Conservation (phyloP, 2,888 invertebrate genomes). For the Erebia palarica region DNA sequence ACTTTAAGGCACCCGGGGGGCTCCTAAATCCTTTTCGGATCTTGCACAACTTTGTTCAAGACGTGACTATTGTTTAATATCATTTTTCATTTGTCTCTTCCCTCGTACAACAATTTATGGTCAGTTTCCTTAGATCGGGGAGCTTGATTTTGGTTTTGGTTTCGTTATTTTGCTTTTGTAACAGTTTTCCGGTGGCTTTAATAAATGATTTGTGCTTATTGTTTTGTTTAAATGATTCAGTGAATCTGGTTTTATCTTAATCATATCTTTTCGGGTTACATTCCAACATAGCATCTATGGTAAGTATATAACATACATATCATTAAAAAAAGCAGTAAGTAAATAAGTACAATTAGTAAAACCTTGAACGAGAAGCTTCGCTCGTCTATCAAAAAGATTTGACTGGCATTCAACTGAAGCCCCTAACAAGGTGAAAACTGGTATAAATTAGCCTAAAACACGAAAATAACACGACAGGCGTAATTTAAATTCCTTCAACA, state of each 20-base stretch:
- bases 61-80: constrained; percentile 32
- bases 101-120: constrained; percentile 21
- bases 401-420: constrained; percentile 13
- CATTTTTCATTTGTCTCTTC: constrained; percentile 26
- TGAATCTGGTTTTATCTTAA: not conserved
- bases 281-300: no score
- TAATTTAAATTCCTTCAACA: constrained; percentile 24
- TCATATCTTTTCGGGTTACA: no score
- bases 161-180: constrained; percentile 12
- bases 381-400: constrained; percentile 6
- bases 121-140: constrained; percentile 9
- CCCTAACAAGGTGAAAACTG: constrained; percentile 4
- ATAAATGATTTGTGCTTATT: constrained; percentile 30
- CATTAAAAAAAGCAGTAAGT: not conserved
- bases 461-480: constrained; percentile 14
- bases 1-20: constrained; percentile 34
- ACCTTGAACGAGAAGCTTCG: not conserved
- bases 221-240: constrained; percentile 20
- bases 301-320: no score
- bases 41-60: constrained; percentile 25
- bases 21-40: constrained; percentile 34
- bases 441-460: constrained; percentile 23
- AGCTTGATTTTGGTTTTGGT: constrained; percentile 12
- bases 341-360: not conserved
- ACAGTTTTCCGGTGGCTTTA: constrained; percentile 24